Conservation (phyloP, 2,113 vertebrate genomes). For the Ranitomeya imitator region DNA sequence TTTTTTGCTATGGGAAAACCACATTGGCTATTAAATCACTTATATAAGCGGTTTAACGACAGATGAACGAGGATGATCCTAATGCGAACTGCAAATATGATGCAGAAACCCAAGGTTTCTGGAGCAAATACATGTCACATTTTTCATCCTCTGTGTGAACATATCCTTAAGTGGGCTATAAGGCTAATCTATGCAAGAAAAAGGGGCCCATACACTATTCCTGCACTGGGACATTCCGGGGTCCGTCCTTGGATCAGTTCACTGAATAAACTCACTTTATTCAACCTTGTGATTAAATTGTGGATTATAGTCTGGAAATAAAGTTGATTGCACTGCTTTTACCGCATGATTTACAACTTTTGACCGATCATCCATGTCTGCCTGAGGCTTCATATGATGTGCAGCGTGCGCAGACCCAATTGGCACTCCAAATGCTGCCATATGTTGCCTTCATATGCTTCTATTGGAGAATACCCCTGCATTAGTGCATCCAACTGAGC, state of each 20-base stretch:
- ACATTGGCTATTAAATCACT: too few species aligned
- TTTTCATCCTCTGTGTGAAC: too few species aligned
- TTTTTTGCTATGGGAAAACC: too few species aligned
- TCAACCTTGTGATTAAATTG: neutral
- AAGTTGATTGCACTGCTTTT: neutral
- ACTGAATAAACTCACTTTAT: neutral
- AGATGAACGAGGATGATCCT: too few species aligned
- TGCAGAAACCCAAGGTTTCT: too few species aligned
- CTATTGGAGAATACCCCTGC: too few species aligned
- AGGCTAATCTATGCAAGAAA: too few species aligned
- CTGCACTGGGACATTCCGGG: neutral
- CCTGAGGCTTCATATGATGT: neutral
- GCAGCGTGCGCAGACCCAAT: neutral
- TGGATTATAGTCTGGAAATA: neutral
- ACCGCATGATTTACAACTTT: neutral
- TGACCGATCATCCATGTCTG: neutral
- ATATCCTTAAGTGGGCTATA: too few species aligned
- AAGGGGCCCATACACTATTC: neutral
- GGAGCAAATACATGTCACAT: too few species aligned
- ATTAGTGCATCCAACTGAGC: neutral
- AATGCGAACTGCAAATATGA: too few species aligned
- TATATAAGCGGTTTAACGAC: too few species aligned
- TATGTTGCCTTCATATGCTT: neutral
- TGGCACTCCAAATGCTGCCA: neutral
- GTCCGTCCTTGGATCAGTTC: neutral